Evolutionary conservation across 64 coral and sea anemone species (phyloP).

Genomic region (Astreopora myriophthalma): DNA sequence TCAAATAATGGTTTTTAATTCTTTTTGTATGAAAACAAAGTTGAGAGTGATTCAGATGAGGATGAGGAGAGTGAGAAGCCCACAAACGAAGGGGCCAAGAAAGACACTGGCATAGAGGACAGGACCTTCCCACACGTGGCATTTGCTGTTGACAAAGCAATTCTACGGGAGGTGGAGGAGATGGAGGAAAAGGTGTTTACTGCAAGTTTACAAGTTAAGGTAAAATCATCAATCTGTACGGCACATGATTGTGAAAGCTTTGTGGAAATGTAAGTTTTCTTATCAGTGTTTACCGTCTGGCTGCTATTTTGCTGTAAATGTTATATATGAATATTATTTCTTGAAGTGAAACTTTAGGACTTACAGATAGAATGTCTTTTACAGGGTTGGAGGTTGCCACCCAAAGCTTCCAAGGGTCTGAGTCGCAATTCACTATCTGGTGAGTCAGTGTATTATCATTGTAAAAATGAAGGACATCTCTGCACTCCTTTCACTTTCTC

Average conservation of each 20-base stretch:
- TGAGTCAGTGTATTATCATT: constrained; percentile 19
- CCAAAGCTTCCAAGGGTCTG: constrained; percentile 84
- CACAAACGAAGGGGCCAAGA: neutral
- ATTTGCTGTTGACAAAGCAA: constrained; percentile 84
- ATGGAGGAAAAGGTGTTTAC: constrained; percentile 95
- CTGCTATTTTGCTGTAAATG: too few species aligned
- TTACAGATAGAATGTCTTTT: neutral
- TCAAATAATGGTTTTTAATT: neutral
- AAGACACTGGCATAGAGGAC: constrained; percentile 48
- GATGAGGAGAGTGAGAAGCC: neutral
- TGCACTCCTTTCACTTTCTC: too few species aligned
- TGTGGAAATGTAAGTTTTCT: too few species aligned
- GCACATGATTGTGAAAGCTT: too few species aligned
- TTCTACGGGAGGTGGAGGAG: constrained; percentile 89
- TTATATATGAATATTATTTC: too few species aligned
- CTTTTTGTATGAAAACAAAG: neutral
- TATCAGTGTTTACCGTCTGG: too few species aligned
- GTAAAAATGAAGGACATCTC: neutral
- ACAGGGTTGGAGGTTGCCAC: constrained; percentile 92
- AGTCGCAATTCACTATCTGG: constrained; percentile 65
- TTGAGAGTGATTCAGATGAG: constrained; percentile 54
- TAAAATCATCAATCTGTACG: neutral
- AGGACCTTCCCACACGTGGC: constrained; percentile 81
- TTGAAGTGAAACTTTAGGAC: neutral
- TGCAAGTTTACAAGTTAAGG: constrained; percentile 97